phyloP scores from a whole-genome alignment of 2,888 invertebrate species.

The Acanthococcus lagerstroemiae region DNA sequence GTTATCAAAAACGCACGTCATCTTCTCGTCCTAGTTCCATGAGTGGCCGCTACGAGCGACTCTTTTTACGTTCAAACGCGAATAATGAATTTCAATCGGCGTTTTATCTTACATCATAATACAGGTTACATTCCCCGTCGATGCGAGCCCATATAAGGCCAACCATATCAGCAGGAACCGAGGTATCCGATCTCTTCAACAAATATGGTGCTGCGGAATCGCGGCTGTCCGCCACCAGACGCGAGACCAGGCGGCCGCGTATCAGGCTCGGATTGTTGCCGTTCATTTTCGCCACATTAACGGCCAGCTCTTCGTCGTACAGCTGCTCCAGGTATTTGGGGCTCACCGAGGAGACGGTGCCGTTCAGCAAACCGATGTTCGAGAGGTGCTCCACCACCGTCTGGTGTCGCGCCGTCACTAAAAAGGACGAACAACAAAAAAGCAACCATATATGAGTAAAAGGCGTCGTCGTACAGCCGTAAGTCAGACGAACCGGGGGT shows the following conservation, averaged over 20 bases:
- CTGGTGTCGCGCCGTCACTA: slow-evolving; percentile 12
- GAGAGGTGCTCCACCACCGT: slow-evolving; percentile 4
- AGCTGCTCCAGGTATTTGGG: slow-evolving; percentile 73
- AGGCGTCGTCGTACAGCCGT: background rate
- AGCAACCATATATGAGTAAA: background rate
- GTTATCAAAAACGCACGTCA: background rate
- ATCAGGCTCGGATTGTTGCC: slow-evolving; percentile 45
- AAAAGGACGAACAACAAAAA: background rate
- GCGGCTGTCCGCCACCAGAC: slow-evolving; percentile 62
- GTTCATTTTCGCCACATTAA: slow-evolving; percentile 53
- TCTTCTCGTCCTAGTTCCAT: background rate
- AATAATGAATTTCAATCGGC: no score
- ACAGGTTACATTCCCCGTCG: slow-evolving; percentile 67
- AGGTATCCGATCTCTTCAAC: slow-evolving; percentile 47
- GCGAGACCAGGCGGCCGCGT: slow-evolving; percentile 56
- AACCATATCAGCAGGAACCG: slow-evolving; percentile 47
- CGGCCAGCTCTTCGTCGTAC: slow-evolving; percentile 67
- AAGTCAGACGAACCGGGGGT: no score
- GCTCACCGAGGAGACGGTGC: slow-evolving; percentile 63
- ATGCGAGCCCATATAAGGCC: slow-evolving; percentile 77
- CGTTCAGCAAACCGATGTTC: slow-evolving; percentile 53
- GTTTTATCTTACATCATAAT: slow-evolving; percentile 57
- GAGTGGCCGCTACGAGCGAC: background rate
- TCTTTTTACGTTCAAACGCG: no score
- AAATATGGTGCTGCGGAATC: slow-evolving; percentile 59